phyloP scores from a whole-genome alignment of 2,113 vertebrate genomes.

The Rana temporaria region DNA sequence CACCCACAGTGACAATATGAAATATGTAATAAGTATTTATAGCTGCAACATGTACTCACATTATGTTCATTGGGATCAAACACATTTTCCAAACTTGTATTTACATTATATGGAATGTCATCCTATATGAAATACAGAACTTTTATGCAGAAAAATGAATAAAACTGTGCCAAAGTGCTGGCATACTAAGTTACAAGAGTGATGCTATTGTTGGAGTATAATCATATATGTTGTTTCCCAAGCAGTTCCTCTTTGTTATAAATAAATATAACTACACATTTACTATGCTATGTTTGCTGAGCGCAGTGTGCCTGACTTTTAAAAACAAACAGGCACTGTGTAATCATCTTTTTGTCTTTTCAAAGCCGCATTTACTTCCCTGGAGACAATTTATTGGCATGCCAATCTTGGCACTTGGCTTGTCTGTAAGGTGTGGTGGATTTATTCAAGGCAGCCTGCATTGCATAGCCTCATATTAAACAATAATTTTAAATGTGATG shows the following conservation, averaged over 20 bases:
- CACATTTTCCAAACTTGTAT: too few species aligned
- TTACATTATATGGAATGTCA: too few species aligned
- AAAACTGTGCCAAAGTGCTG: too few species aligned
- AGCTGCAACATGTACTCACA: too few species aligned
- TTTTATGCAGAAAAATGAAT: too few species aligned
- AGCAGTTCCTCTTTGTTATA: constrained; percentile 17
- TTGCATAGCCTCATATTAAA: constrained; percentile 52
- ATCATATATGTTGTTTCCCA: constrained; percentile 49
- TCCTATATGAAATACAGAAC: too few species aligned
- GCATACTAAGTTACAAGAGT: background rate
- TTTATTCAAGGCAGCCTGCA: constrained; percentile 59
- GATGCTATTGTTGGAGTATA: constrained; percentile 26
- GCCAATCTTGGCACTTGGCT: constrained; percentile 63
- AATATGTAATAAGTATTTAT: too few species aligned
- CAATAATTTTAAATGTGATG: constrained; percentile 11
- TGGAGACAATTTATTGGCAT: constrained; percentile 65
- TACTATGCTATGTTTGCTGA: constrained; percentile 58
- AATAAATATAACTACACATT: constrained; percentile 56
- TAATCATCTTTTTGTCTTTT: constrained; percentile 61
- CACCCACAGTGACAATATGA: too few species aligned
- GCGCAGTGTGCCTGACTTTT: constrained; percentile 62
- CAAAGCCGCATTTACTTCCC: constrained; percentile 60
- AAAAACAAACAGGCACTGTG: constrained; percentile 59
- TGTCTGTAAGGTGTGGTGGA: constrained; percentile 65
- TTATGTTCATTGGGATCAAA: too few species aligned